These are phyloP conservation scores for Lasioglossum baleicum DNA, from an alignment of 1,140 invertebrate genomes.

Conservation along the genomic window DNA sequence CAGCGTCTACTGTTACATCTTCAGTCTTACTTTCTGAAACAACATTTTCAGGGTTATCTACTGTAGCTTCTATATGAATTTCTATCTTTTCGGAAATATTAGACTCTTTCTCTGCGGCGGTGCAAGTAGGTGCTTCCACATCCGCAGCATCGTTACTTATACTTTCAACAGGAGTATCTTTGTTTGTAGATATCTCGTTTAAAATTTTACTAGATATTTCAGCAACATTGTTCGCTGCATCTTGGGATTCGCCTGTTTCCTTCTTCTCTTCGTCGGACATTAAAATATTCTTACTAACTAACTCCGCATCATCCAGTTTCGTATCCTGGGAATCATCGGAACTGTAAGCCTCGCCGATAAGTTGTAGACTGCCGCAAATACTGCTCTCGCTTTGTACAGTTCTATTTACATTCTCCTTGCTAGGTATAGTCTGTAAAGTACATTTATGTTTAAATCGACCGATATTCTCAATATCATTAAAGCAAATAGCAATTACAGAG, in stretches of 20 bases:
- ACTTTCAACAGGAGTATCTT: conserved; percentile 1
- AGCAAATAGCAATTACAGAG: background rate
- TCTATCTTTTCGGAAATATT: background rate
- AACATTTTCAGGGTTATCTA: background rate
- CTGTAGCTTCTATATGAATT: background rate
- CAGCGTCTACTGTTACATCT: background rate
- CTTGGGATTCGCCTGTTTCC: conserved; percentile 1
- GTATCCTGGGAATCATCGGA: conserved; percentile 71
- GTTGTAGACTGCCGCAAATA: conserved; percentile 67
- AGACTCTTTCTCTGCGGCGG: background rate
- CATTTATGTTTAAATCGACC: background rate
- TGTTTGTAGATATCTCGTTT: background rate
- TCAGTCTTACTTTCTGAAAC: background rate
- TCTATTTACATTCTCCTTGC: background rate
- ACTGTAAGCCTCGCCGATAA: conserved; percentile 70
- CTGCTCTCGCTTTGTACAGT: conserved; percentile 34
- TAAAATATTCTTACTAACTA: conserved; percentile 12
- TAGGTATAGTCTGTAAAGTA: no score
- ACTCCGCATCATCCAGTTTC: conserved; percentile 34
- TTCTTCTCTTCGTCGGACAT: background rate
- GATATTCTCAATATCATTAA: conserved; percentile 4
- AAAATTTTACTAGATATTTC: background rate
- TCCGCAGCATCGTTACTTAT: background rate
- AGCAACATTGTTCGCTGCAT: background rate
- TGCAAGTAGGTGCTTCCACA: background rate